Percentiles rank a stretch among this genome's conserved stretches.
Conservation (phyloP, 37 sponge, comb jelly and placozoan genomes). For the Petrosia ficiformis region DNA sequence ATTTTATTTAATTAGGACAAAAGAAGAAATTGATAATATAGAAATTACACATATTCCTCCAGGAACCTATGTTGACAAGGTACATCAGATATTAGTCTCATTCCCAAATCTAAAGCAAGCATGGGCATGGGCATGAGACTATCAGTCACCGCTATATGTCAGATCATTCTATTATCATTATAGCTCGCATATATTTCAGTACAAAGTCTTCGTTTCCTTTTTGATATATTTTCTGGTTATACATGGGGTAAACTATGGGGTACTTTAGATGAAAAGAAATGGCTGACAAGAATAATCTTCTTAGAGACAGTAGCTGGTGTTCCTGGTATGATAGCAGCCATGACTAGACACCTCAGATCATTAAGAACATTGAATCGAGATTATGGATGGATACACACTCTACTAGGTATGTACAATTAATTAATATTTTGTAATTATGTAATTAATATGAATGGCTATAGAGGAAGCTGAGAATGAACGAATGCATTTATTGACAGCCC, state of each 20-base stretch:
- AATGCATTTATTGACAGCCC: conserved; percentile 87
- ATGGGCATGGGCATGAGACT: too few species aligned
- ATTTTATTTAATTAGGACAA: conserved; percentile 17
- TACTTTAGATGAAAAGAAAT: conserved; percentile 82
- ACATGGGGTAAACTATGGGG: conserved; percentile 61
- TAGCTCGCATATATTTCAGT: conserved; percentile 74
- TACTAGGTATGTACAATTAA: conserved; percentile 47
- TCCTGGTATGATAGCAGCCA: conserved; percentile 91
- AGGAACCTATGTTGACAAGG: conserved; percentile 51
- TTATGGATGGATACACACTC: conserved; percentile 93
- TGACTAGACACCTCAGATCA: conserved; percentile 84
- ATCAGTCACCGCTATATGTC: too few species aligned
- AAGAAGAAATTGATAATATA: conserved; percentile 60
- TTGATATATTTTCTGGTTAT: conserved; percentile 88
- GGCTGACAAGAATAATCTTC: conserved; percentile 89
- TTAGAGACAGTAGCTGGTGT: conserved; percentile 93
- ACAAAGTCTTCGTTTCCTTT: conserved; percentile 39
- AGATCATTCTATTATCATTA: too few species aligned
- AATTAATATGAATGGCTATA: neutral
- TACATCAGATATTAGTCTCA: conserved; percentile 3
- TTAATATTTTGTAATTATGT: conserved; percentile 1
- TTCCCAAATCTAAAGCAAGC: too few species aligned
- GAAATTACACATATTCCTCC: conserved; percentile 64
- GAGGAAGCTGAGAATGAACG: conserved; percentile 97
- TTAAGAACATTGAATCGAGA: conserved; percentile 73